Base-by-base conservation (phyloP, 2,888 invertebrate species). In the Noctua janthina region DNA sequence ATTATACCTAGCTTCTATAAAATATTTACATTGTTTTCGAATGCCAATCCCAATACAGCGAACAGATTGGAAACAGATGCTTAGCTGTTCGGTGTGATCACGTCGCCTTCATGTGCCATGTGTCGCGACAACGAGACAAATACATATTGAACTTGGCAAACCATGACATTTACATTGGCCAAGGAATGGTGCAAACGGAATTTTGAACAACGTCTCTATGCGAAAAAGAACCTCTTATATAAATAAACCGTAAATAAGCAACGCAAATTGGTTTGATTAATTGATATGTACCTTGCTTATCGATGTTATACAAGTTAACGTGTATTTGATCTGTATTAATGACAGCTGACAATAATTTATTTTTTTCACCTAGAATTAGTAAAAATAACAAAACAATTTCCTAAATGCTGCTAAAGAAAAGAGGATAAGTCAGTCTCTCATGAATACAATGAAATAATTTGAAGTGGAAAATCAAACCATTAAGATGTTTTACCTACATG, bases 391-490 rank as follows among this genome's bases (percentile, higher is more conserved):
- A 94, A 95, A 94, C 93, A 94, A 94, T 95, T 94, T 93, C 94
- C 90, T 95, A 96, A 96, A 96, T 95, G 96, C 96, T 95, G 95
- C 95, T 95, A 95, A 94, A 94, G 92, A 94, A 94, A 95, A 88
- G 89, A 93, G 94, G 94, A 93, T 95, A 95, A 96, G 94, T 96
- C 96, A 95, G 96, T 96, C 96, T 96, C 96, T 95, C 95, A 90
- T 94, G 94, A 95, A 94, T 95, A 95, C 93, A 95, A 92, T 93
- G 92, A 94, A 93, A 94, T 91, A 93, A 93, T 94, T 94, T 93
- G 91, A 93, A 92, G 91, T 91, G 90, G 92, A 92, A 94, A 94
- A 93, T 93, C 93, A 94, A 95, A 95, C 93, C 94, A 91, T 93
- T 92, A 94, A 92, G 93, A 93, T 94, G 93, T 93, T 92, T 90